phyloP scores from a whole-genome alignment of 2,797 vertebrate species.

The Alectoris magna region DNA sequence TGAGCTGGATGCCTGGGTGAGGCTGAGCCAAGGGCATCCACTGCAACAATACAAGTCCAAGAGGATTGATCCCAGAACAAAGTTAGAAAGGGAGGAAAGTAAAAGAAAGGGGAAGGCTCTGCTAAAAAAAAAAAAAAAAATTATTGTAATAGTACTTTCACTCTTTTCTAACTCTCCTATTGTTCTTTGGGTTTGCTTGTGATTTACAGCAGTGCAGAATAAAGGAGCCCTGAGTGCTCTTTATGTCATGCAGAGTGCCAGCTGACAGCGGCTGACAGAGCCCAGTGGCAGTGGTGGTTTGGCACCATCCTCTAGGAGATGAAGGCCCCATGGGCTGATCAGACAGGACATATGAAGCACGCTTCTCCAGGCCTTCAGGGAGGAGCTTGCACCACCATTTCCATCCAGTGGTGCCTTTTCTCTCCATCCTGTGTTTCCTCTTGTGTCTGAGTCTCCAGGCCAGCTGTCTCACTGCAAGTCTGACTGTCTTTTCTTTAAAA shows the following conservation, averaged over 20 bases:
- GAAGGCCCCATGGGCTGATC: background rate
- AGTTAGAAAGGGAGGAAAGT: background rate
- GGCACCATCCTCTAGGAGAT: background rate
- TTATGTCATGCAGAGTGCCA: fast-evolving
- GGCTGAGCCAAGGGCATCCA: background rate
- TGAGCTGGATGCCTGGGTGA: fast-evolving
- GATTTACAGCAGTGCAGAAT: background rate
- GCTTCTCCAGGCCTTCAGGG: fast-evolving
- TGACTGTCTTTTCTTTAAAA: background rate
- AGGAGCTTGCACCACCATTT: background rate
- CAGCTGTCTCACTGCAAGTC: background rate
- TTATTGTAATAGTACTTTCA: background rate
- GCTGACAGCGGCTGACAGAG: background rate
- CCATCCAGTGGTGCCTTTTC: background rate
- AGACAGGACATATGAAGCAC: background rate
- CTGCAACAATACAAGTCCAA: background rate
- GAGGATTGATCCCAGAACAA: background rate
- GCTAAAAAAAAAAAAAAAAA: too few relatives aligned
- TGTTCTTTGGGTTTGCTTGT: background rate
- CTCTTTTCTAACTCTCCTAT: fast-evolving
- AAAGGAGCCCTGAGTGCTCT: background rate
- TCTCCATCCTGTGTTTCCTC: background rate
- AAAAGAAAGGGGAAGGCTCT: background rate
- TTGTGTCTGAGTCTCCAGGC: background rate
- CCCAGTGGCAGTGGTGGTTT: too few relatives aligned